Percentiles rank a stretch among this genome's conserved stretches.
These are phyloP conservation scores for Stichodactyla helianthus DNA, from an alignment of 64 coral and sea anemone genomes.

Conservation along the genomic window DNA sequence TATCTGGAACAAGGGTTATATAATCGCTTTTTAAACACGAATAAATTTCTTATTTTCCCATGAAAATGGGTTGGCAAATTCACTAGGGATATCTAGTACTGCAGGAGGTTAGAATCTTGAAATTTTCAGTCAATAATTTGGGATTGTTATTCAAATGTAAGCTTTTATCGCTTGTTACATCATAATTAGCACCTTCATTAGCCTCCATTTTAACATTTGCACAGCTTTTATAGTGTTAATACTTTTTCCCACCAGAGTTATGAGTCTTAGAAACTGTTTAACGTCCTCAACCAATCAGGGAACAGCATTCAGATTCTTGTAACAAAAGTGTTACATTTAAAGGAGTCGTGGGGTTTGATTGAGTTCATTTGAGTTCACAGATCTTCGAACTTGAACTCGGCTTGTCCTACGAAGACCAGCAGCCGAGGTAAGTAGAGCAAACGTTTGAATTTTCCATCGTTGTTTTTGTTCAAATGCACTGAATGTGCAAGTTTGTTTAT, in stretches of 20 bases:
- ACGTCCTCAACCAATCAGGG: background rate
- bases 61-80: background rate
- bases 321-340: conserved; percentile 1
- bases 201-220: background rate
- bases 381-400: background rate
- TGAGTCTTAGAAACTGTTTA: background rate
- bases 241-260: background rate
- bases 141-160: background rate
- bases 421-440: background rate
- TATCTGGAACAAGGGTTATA: too few species aligned
- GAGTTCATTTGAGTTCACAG: background rate
- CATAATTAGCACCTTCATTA: background rate
- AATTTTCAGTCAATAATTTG: background rate
- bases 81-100: background rate
- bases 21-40: background rate
- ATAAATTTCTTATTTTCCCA: background rate
- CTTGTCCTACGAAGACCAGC: background rate
- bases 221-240: conserved; percentile 3
- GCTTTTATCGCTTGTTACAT: background rate
- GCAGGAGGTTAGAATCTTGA: too few species aligned
- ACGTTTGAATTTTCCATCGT: background rate
- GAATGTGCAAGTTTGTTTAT: background rate
- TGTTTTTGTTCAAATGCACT: background rate
- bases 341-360: background rate
- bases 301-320: background rate